Conservation (phyloP, 2,888 invertebrate genomes). For the Cheiracanthium punctorium region DNA sequence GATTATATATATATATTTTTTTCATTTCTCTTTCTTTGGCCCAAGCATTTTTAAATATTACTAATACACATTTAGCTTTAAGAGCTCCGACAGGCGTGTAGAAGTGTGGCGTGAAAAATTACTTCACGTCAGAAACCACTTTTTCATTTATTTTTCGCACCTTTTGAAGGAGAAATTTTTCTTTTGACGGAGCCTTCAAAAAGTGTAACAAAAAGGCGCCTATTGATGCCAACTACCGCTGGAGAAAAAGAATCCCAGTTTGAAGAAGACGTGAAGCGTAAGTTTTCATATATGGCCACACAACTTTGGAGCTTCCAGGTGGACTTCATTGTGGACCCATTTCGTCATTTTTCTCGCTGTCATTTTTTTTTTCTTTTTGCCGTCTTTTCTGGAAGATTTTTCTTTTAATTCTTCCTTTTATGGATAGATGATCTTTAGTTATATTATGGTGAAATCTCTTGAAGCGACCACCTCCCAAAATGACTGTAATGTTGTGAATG, state of each 20-base stretch:
- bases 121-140: constrained; percentile 68
- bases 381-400: too few relatives aligned
- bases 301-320: background rate
- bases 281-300: constrained; percentile 21
- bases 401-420: too few relatives aligned
- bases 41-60: constrained; percentile 54
- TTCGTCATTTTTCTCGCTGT: too few relatives aligned
- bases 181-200: constrained; percentile 39
- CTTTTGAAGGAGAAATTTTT: constrained; percentile 55
- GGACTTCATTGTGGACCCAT: background rate
- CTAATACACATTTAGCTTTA: constrained; percentile 60
- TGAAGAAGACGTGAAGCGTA: constrained; percentile 40
- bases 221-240: constrained; percentile 43
- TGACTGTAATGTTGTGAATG: too few relatives aligned
- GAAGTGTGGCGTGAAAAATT: constrained; percentile 63
- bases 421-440: too few relatives aligned
- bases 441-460: too few relatives aligned
- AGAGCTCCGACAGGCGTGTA: constrained; percentile 53
- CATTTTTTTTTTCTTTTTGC: too few relatives aligned
- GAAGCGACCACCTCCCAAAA: too few relatives aligned
- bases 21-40: constrained; percentile 5
- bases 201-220: constrained; percentile 29
- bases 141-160: constrained; percentile 69
- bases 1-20: constrained; percentile 12
- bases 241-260: background rate